A percentile compares a stretch with the other conserved stretches of the same genome.
These are phyloP conservation scores for Monopterus albus DNA, from an alignment of 2,113 vertebrate species.

Conservation along the genomic window DNA sequence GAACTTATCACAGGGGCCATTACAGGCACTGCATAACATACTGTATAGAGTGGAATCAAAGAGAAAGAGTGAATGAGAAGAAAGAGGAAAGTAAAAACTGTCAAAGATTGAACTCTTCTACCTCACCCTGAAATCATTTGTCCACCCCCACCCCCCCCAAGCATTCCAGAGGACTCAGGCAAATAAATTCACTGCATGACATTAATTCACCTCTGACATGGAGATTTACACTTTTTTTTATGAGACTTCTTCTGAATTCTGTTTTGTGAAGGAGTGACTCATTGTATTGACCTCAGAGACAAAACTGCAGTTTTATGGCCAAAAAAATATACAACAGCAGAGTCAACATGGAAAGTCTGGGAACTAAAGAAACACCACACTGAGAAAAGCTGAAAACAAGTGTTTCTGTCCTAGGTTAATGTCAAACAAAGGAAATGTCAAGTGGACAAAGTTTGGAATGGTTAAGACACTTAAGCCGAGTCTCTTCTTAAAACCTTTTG, in stretches of 20 bases:
- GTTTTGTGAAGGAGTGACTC: conserved; percentile 66
- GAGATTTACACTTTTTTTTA: conserved; percentile 65
- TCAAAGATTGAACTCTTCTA: conserved; percentile 27
- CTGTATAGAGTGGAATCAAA: conserved; percentile 74
- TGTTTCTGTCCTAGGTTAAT: conserved; percentile 10
- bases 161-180: conserved; percentile 52
- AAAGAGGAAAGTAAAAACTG: neutral
- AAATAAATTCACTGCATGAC: conserved; percentile 56
- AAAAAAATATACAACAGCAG: conserved; percentile 42
- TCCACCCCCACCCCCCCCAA: conserved; percentile 47
- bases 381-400: conserved; percentile 18
- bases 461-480: neutral
- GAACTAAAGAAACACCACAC: conserved; percentile 40
- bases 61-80: neutral
- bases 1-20: conserved; percentile 93
- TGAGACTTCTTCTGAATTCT: conserved; percentile 61
- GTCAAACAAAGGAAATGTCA: conserved; percentile 38
- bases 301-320: conserved; percentile 43
- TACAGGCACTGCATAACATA: conserved; percentile 94
- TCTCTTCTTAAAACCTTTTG: conserved; percentile 7
- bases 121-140: conserved; percentile 46
- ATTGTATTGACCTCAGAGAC: conserved; percentile 63
- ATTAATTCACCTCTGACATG: conserved; percentile 61
- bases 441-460: neutral
- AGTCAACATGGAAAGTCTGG: conserved; percentile 37